Conservation (phyloP, 2,797 vertebrate genomes). For the Gorsachius magnificus region DNA sequence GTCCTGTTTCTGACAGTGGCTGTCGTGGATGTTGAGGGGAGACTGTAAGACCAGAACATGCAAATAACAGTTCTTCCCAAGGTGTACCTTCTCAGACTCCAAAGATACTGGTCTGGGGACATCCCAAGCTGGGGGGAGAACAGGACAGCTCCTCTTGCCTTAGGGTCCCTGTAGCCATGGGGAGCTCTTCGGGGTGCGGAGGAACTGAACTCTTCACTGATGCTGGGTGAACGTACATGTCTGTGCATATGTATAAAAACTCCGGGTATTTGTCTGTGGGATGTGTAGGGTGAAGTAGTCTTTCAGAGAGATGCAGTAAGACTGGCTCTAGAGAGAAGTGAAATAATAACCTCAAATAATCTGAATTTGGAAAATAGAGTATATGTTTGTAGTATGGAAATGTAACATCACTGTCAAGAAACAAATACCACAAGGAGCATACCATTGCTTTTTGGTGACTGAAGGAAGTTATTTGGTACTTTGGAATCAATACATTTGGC, state of each 20-base stretch:
- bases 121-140: not conserved
- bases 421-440: not conserved
- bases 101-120: not conserved
- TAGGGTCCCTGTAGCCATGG: not conserved
- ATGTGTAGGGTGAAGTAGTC: not conserved
- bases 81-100: not conserved
- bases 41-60: not conserved
- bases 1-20: not conserved
- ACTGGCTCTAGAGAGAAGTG: not conserved
- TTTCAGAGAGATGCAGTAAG: not conserved
- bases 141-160: not conserved
- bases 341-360: not conserved
- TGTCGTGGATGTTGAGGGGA: not conserved
- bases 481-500: constrained; percentile 1
- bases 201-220: not conserved
- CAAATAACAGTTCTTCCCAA: not conserved
- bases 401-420: not conserved
- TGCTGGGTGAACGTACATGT: not conserved
- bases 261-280: not conserved
- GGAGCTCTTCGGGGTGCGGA: not conserved
- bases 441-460: not conserved
- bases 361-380: not conserved
- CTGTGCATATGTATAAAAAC: not conserved
- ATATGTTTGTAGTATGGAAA: not conserved
- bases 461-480: not conserved